phyloP scores from a whole-genome alignment of 2,797 vertebrate species.

The Dermochelys coriacea region DNA sequence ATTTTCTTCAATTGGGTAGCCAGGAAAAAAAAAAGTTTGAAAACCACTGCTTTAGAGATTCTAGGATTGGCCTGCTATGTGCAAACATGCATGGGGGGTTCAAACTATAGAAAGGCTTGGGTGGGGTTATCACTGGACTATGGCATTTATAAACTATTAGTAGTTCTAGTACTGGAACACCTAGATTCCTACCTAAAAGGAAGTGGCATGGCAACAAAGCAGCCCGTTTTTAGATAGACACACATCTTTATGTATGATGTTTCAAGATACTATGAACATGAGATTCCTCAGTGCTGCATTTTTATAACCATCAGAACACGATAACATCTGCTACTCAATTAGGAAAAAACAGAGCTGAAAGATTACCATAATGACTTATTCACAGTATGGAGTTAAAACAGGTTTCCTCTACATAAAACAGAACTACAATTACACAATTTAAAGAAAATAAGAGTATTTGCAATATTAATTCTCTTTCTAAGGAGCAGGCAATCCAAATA shows the following conservation, averaged over 20 bases:
- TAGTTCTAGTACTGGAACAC: not conserved
- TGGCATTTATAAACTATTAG: not conserved
- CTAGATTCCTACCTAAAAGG: not conserved
- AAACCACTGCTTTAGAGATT: not conserved
- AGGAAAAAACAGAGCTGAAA: not conserved
- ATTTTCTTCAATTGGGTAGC: too few relatives aligned
- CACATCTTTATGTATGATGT: not conserved
- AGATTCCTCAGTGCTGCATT: too few relatives aligned
- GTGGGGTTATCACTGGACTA: rapidly evolving
- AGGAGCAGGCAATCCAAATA: not conserved
- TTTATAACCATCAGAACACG: not conserved
- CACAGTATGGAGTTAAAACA: not conserved
- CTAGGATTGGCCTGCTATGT: not conserved
- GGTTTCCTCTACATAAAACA: not conserved
- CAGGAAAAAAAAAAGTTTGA: too few relatives aligned
- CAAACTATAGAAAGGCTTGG: rapidly evolving
- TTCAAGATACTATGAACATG: not conserved
- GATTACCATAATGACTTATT: too few relatives aligned
- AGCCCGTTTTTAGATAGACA: not conserved
- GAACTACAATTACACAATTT: not conserved
- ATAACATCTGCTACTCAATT: not conserved
- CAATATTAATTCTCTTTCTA: not conserved
- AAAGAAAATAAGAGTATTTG: not conserved
- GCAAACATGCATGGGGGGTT: not conserved
- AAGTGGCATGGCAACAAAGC: not conserved